Evolutionary conservation across 2,888 invertebrate genomes (phyloP).

Genomic region (Aspidiotus rigidus): DNA sequence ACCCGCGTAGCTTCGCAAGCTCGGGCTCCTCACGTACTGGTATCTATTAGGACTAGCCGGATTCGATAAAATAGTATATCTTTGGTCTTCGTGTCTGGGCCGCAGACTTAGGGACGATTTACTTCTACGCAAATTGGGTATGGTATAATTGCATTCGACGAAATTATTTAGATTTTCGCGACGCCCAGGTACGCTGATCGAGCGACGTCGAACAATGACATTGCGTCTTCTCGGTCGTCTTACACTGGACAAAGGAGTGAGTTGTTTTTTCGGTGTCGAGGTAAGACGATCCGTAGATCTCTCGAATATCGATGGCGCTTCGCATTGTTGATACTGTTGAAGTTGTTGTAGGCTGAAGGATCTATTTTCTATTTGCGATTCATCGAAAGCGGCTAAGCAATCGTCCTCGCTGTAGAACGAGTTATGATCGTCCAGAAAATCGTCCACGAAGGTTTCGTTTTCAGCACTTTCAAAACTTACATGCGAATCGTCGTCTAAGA

Average conservation of each 20-base stretch:
- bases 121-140: constrained; percentile 12
- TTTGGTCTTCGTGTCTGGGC: constrained; percentile 17
- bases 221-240: constrained; percentile 14
- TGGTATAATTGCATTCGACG: constrained; percentile 13
- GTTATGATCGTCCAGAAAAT: constrained; percentile 20
- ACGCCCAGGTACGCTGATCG: constrained; percentile 13
- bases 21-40: not conserved
- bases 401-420: constrained; percentile 14
- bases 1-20: constrained; percentile 16
- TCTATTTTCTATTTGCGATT: constrained; percentile 1
- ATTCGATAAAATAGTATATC: not conserved
- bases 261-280: constrained; percentile 20
- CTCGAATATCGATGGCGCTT: constrained; percentile 1
- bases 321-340: not conserved
- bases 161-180: not conserved
- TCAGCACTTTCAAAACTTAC: constrained; percentile 20
- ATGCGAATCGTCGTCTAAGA: constrained; percentile 21
- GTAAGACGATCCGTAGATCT: constrained; percentile 14
- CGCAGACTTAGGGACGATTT: constrained; percentile 22
- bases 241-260: constrained; percentile 9
- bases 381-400: constrained; percentile 16
- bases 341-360: not conserved
- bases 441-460: constrained; percentile 28
- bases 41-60: constrained; percentile 1
- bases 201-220: constrained; percentile 16